Base-by-base conservation (phyloP, 2,888 invertebrate species). In the Campoplex capitator region DNA sequence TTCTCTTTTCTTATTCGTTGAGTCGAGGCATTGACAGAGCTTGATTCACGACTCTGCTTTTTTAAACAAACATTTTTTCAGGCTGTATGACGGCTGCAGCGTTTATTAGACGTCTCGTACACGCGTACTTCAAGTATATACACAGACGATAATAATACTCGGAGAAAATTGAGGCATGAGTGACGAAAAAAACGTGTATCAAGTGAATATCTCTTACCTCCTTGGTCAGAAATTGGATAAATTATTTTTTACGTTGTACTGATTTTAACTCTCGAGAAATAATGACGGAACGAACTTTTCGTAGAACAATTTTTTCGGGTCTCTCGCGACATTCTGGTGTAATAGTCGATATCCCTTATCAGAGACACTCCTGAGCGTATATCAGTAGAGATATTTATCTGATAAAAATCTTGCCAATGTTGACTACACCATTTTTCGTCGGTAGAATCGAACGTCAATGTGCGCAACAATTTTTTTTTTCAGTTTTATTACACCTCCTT, bases 341-440 rank as follows among this genome's bases (percentile, higher is more conserved):
- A 48, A 56, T 23, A 78, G 87, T 76, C 87, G 87, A 85, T 87
- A 85, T 71, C 42, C 54, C 83, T 87, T 87, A 87, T 87, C 87
- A 87, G 87, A 87, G 85, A 56, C 87, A 87, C 87, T 87, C 87
- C 84, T 85, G 83, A 56, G 56, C 68, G 71, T 84, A 85, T 87
- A 87, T 85, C 87, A 85, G 85, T n/a, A 11, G 67, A 83, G 84
- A 87, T 84, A 84, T 83, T 35, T 81, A 87, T 84, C 78, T 78
- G 84, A 87, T 84, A 84, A 84, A 85, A 58, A 76, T 13, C 71
- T 54, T 51, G 70, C 23, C 78, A 42, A 86, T 76, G 80, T 77
- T 81, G 81, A 42, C 35, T 51, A 42, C 58, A 48, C 51, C 35
- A 85, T 81, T 84, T 77, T 62, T 71, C 62, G 58, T 56, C 23